phyloP scores from a whole-genome alignment of 2,113 vertebrate species.

The Globicephala melas region DNA sequence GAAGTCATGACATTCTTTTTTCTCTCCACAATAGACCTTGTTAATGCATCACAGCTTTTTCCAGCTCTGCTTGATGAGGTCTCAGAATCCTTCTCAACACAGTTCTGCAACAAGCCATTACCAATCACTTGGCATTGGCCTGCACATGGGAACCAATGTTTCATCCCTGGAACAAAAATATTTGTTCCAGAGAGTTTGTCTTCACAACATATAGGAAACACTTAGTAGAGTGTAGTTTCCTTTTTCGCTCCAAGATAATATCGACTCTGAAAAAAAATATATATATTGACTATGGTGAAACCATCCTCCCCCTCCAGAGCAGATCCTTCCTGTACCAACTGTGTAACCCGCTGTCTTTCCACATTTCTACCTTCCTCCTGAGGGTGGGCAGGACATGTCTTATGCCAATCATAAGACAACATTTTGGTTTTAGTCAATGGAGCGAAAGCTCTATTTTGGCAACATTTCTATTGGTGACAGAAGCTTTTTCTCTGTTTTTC shows the following conservation, averaged over 20 bases:
- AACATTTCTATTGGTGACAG: background rate
- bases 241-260: background rate
- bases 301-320: background rate
- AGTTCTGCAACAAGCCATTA: background rate
- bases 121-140: background rate
- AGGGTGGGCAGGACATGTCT: background rate
- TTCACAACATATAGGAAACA: background rate
- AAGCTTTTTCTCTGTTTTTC: background rate
- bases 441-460: background rate
- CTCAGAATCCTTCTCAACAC: background rate
- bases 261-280: background rate
- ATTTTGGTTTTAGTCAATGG: background rate
- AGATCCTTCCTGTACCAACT: background rate
- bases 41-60: background rate
- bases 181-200: background rate
- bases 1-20: background rate
- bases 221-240: background rate
- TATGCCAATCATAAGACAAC: background rate
- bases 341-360: accelerated
- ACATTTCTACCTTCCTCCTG: accelerated
- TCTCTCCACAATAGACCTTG: background rate
- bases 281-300: background rate
- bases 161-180: background rate
- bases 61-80: background rate
- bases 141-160: background rate